Percentiles rank a stretch among this genome's conserved stretches.
Evolutionary conservation across 2,113 vertebrate species (phyloP).

Genomic region (Tiliqua scincoides): DNA sequence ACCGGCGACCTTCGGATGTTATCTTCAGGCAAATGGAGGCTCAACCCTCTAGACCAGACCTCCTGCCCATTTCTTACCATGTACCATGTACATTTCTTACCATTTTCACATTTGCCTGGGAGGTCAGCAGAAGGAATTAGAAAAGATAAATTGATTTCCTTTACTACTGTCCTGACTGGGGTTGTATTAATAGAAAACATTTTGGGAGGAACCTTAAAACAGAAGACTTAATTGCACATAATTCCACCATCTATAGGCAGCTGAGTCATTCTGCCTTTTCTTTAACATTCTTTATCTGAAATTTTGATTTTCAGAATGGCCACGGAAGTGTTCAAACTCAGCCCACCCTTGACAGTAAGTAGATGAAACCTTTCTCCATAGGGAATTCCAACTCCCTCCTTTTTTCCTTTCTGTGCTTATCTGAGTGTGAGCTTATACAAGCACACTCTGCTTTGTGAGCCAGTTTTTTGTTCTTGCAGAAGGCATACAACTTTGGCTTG

Average conservation of each 20-base stretch:
- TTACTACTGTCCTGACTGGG: conserved; percentile 1
- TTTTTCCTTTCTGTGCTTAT: background rate
- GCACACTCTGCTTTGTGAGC: background rate
- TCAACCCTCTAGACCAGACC: no score
- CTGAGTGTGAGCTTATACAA: background rate
- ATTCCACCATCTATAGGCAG: background rate
- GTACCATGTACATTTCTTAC: conserved; percentile 12
- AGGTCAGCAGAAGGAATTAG: conserved; percentile 29
- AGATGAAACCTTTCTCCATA: conserved; percentile 1
- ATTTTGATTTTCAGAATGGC: conserved; percentile 85
- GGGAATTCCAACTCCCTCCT: background rate
- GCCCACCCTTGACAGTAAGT: conserved; percentile 89
- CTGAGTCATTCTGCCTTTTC: conserved; percentile 35
- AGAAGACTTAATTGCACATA: conserved; percentile 17
- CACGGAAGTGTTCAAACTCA: conserved; percentile 85
- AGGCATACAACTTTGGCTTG: no score
- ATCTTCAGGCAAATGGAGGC: no score
- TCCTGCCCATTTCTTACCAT: no score
- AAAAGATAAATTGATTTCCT: background rate
- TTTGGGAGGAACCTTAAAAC: no score
- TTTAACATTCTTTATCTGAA: no score
- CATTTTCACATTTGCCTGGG: background rate
- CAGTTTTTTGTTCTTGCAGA: no score
- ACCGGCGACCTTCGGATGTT: no score
- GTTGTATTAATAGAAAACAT: conserved; percentile 26